Evolutionary conservation across 2,888 invertebrate genomes (phyloP).

Genomic region (Hofmannophila pseudospretella): DNA sequence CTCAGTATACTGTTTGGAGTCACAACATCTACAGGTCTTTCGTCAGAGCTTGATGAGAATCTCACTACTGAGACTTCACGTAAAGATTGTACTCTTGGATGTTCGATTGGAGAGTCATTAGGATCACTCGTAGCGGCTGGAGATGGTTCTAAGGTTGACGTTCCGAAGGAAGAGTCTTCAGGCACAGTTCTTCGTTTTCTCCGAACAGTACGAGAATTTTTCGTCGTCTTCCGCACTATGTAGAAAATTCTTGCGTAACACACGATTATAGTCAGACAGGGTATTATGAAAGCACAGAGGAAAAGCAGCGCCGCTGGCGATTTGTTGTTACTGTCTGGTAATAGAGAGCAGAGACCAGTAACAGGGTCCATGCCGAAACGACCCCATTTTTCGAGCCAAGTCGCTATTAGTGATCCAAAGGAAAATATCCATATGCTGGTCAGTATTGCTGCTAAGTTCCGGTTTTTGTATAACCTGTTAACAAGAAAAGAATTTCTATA

Average conservation of each 20-base stretch:
- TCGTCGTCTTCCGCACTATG: constrained; percentile 84
- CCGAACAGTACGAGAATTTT: constrained; percentile 69
- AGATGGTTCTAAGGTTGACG: constrained; percentile 1
- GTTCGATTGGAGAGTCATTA: not conserved
- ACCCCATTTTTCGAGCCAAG: constrained; percentile 87
- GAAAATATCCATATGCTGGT: constrained; percentile 83
- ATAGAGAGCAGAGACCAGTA: constrained; percentile 89
- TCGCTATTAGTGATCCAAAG: constrained; percentile 83
- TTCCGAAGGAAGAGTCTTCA: constrained; percentile 47
- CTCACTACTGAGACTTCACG: not conserved
- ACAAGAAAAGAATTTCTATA: constrained; percentile 13
- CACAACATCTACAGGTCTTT: not conserved
- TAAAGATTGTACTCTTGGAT: constrained; percentile 3
- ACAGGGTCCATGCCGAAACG: constrained; percentile 84
- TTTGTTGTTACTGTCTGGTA: constrained; percentile 80
- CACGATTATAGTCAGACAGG: constrained; percentile 88
- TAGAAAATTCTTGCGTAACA: constrained; percentile 91
- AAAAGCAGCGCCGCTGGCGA: constrained; percentile 89
- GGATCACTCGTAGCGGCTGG: not conserved
- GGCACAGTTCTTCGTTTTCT: constrained; percentile 32
- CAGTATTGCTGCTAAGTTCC: constrained; percentile 84
- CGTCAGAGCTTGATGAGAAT: not conserved
- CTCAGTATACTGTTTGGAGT: constrained; percentile 28
- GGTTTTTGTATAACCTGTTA: constrained; percentile 82
- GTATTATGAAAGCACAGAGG: constrained; percentile 88